Evolutionary conservation across 1,140 invertebrate species (phyloP), one percentile per base, ranked within the genome.

Genomic region (Aphis craccivora): DNA sequence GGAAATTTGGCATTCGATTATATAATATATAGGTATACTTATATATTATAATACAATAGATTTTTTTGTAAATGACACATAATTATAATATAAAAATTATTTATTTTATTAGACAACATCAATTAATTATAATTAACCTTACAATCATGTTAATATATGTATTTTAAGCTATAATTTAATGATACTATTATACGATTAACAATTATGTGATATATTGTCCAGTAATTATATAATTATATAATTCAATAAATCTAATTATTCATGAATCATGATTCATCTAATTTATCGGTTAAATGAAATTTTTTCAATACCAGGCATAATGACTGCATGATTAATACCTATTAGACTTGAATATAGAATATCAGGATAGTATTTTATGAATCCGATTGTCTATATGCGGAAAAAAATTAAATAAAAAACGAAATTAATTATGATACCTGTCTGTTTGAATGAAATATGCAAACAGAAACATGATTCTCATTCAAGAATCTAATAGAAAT

Each of bases 281-380:
- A n/a, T 67, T n/a, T 18, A 67, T 9, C 6, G 14, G n/a, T 67
- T 67, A 67, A 67, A 67, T 67, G 11, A 18, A 67, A 67, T 0
- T 67, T 67, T 30, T 67, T 67, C 30, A n/a, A 67, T 67, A 18
- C 30, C 0, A 30, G n/a, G 14, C n/a, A 14, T n/a, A 67, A 67
- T 67, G 3, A 67, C 25, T 67, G 30, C n/a, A n/a, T n/a, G 53
- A 53, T 22, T 30, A 67, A n/a, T n/a, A 5, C n/a, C 11, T 45
- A 9, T 9, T n/a, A n/a, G 0, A n/a, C 60, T n/a, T 11, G 0
- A n/a, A 30, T 1, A 1, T n/a, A 14, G 4, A 67, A 67, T 4
- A n/a, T 18, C 2, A 5, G n/a, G 60, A 6, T 67, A n/a, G 30
- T 0, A 67, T 67, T 67, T 67, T 67, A n/a, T 51, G 14, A 51